Percentiles rank a stretch among this genome's conserved stretches.
phyloP scores from a whole-genome alignment of 2,888 invertebrate genomes.

The Leucoma salicis region DNA sequence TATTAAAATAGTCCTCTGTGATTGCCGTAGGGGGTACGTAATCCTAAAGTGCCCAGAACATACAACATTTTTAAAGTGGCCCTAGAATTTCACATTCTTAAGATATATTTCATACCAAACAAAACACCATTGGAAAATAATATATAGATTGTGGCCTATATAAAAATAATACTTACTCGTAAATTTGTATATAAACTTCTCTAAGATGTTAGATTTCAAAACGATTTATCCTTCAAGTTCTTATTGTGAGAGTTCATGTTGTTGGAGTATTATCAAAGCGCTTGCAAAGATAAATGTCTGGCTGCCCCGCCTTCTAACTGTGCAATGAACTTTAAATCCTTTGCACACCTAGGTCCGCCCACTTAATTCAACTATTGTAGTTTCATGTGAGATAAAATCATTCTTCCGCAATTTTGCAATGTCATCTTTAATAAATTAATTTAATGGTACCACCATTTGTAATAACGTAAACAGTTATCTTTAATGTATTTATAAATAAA shows the following conservation, averaged over 20 bases:
- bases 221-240: not conserved
- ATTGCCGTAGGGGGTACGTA: no score
- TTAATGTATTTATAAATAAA: no score
- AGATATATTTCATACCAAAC: no score
- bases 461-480: no score
- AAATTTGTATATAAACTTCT: not conserved
- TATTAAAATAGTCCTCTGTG: no score
- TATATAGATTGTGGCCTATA: not conserved
- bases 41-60: no score
- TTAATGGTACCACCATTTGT: no score
- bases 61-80: no score
- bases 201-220: not conserved
- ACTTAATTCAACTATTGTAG: conserved; percentile 72
- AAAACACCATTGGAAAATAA: no score
- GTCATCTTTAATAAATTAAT: not conserved
- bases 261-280: conserved; percentile 63
- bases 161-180: not conserved
- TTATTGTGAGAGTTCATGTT: conserved; percentile 37
- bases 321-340: conserved; percentile 77
- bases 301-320: conserved; percentile 66
- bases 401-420: conserved; percentile 31
- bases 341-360: conserved; percentile 71
- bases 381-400: conserved; percentile 65
- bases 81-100: no score
- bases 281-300: conserved; percentile 67